phyloP scores from a whole-genome alignment of 2,888 invertebrate species.

The Esperia sulphurella region DNA sequence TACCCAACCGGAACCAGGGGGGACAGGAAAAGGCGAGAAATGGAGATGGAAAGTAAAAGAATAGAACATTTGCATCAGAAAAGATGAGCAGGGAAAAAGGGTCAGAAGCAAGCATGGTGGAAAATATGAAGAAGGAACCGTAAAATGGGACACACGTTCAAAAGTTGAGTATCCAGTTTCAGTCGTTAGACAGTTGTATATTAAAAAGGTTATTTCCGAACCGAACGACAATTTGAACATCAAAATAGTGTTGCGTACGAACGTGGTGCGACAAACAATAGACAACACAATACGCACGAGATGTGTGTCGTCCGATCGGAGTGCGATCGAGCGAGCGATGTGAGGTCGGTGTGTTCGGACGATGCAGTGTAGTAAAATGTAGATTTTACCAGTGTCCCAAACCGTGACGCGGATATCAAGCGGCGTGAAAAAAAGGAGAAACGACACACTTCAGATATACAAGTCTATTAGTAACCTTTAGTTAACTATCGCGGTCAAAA shows the following conservation, averaged over 20 bases:
- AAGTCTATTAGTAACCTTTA: conserved; percentile 42
- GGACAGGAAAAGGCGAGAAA: background rate
- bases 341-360: conserved; percentile 25
- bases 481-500: conserved; percentile 40
- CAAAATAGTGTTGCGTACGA: background rate
- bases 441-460: conserved; percentile 73
- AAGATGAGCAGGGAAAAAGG: background rate
- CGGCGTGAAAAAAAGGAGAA: conserved; percentile 78
- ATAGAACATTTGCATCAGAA: background rate
- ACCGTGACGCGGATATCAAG: conserved; percentile 75
- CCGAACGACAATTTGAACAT: background rate
- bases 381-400: conserved; percentile 76
- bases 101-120: background rate
- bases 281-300: background rate
- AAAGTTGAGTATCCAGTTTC: background rate
- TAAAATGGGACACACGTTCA: background rate
- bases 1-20: background rate
- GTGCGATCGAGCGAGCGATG: background rate
- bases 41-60: background rate
- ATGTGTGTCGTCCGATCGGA: background rate
- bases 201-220: background rate
- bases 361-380: conserved; percentile 55
- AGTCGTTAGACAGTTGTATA: background rate
- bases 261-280: background rate
- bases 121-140: background rate